Conservation (phyloP, 1,140 invertebrate species). For the Danaus plexippus region DNA sequence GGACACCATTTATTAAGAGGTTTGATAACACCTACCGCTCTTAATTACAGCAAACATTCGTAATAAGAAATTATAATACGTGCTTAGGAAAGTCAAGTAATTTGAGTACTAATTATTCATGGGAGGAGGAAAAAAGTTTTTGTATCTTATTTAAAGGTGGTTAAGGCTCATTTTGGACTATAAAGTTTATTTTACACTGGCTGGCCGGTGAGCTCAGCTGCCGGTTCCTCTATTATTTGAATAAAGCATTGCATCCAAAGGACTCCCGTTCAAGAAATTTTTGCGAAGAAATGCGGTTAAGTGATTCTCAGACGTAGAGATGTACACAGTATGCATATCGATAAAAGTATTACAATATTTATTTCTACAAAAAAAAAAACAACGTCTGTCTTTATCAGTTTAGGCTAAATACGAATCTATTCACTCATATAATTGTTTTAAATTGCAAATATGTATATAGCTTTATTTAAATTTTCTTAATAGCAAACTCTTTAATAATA, state of each 20-base stretch:
- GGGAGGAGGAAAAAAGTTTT: conserved; percentile 19
- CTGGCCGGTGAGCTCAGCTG: conserved; percentile 46
- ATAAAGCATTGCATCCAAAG: conserved; percentile 57
- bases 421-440: too few relatives aligned
- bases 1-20: conserved; percentile 41
- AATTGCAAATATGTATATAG: too few relatives aligned
- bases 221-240: conserved; percentile 46
- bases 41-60: conserved; percentile 29
- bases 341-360: conserved; percentile 6
- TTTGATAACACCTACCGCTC: conserved; percentile 41
- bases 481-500: too few relatives aligned
- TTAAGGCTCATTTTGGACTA: conserved; percentile 7
- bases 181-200: conserved; percentile 10
- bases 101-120: conserved; percentile 60
- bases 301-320: conserved; percentile 43
- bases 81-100: conserved; percentile 56
- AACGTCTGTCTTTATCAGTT: too few relatives aligned
- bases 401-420: too few relatives aligned
- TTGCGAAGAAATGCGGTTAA: conserved; percentile 58
- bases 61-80: conserved; percentile 42
- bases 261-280: conserved; percentile 50
- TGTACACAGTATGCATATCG: conserved; percentile 4
- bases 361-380: neutral
- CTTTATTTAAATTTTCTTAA: too few relatives aligned
- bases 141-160: conserved; percentile 2